These are phyloP conservation scores for Silurus aristotelis DNA, from an alignment of 2,797 vertebrate species.

Conservation along the genomic window DNA sequence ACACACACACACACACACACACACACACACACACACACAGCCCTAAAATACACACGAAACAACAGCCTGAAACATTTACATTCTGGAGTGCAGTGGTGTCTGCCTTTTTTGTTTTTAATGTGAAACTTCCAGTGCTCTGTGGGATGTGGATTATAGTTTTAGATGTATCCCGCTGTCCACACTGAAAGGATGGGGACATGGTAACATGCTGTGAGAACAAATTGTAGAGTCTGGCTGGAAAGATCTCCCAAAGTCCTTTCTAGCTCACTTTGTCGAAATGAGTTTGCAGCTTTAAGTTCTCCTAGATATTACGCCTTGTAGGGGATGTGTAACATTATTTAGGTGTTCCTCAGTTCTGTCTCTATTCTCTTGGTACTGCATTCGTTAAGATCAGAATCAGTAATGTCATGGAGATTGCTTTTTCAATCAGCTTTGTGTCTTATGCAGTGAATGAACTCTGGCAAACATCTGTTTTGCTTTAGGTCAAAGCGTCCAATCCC, in stretches of 20 bases:
- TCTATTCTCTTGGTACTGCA: background rate
- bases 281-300: background rate
- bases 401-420: background rate
- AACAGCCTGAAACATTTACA: background rate
- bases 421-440: background rate
- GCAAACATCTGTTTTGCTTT: constrained; percentile 14
- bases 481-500: constrained; percentile 86
- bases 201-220: background rate
- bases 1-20: background rate
- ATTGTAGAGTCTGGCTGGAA: background rate
- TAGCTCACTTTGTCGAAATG: background rate
- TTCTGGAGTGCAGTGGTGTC: background rate
- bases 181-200: background rate
- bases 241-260: background rate
- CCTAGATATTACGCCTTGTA: background rate
- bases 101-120: background rate
- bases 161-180: background rate
- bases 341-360: background rate
- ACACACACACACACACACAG: background rate
- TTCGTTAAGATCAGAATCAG: background rate
- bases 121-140: background rate
- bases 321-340: background rate
- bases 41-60: background rate
- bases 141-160: background rate
- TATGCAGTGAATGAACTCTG: background rate